Evolutionary conservation across 2,113 vertebrate species (phyloP), one percentile per base, ranked within the genome.

Genomic region (Alethe diademata): DNA sequence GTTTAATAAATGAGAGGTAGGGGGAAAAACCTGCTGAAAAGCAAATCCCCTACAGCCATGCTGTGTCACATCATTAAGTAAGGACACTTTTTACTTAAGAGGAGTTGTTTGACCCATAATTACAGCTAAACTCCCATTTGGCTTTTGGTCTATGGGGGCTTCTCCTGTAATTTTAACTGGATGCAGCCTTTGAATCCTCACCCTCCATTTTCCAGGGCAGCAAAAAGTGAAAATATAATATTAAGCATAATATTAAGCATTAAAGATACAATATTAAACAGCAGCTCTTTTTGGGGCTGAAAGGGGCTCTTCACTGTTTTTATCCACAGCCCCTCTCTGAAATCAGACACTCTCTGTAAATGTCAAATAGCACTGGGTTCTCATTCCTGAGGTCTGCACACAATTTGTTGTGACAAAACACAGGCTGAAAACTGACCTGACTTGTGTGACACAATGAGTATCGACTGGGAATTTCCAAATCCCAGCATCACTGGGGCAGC

Each of bases 1-100:
- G 38, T 74, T 95, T 96, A 92, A 95, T 94, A 82, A 95, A 93
- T 73, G 71, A 86, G 85, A 90, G 64, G 91, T 17, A 82, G 38
- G 75, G 45, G 47, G 8, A 1, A 11, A 86, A 85, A 61, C 5
- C n/a, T 82, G 35, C 82, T 62, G 85, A 83, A 96, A 86, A 93
- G 78, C 92, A 90, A 97, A 96, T 73, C 58, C 76, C 92, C 69
- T 74, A 19, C 47, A 78, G 92, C 14, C 2, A 56, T 74, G 35
- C 56, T 80, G 54, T 70, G 86, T 73, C 80, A 91, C 71, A 12
- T 81, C 70, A 62, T 94, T 92, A 94, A 91, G 51, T 35, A 78
- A 65, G 71, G 88, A 67, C 78, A 70, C 43, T 80, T 93, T 74
- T 96, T 88, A 88, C 54, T 95, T 93, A 83, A 79, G 67, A 95